Evolutionary conservation across 1,140 invertebrate species (phyloP).

Genomic region (Paraescarpia echinospica): DNA sequence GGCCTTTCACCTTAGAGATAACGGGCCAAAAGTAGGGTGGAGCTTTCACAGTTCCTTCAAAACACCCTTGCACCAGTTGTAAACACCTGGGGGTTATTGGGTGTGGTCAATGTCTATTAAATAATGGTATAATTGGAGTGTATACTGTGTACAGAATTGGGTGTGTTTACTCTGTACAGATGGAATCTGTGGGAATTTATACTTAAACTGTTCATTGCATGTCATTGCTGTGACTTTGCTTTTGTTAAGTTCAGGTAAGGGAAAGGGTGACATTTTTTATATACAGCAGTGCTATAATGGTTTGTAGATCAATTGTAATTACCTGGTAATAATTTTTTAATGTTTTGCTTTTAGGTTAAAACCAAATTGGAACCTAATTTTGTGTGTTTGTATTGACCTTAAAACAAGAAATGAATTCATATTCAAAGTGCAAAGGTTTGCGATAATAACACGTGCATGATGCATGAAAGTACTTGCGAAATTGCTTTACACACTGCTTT

Average conservation of each 20-base stretch:
- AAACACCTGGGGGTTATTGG: not conserved
- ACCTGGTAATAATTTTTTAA: too few relatives aligned
- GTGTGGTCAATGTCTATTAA: not conserved
- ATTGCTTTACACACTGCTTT: not conserved
- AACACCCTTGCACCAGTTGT: not conserved
- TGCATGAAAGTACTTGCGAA: not conserved
- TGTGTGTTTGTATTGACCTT: not conserved
- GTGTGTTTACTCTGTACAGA: not conserved
- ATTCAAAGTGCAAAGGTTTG: not conserved
- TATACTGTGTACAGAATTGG: too few relatives aligned
- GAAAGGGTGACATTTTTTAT: not conserved
- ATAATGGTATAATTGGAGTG: not conserved
- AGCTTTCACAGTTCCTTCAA: not conserved
- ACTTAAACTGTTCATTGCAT: not conserved
- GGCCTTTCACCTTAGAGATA: not conserved
- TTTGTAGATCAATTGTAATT: too few relatives aligned
- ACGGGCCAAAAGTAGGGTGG: not conserved
- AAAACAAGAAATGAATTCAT: not conserved
- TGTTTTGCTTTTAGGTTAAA: too few relatives aligned
- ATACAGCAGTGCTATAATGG: not conserved
- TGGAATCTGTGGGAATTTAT: not conserved
- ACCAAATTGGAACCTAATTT: not conserved
- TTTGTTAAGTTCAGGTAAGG: not conserved
- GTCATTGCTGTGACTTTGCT: not conserved
- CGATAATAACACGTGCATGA: not conserved